Conservation (phyloP, 2,888 invertebrate species). For the Ophion ellenae region DNA sequence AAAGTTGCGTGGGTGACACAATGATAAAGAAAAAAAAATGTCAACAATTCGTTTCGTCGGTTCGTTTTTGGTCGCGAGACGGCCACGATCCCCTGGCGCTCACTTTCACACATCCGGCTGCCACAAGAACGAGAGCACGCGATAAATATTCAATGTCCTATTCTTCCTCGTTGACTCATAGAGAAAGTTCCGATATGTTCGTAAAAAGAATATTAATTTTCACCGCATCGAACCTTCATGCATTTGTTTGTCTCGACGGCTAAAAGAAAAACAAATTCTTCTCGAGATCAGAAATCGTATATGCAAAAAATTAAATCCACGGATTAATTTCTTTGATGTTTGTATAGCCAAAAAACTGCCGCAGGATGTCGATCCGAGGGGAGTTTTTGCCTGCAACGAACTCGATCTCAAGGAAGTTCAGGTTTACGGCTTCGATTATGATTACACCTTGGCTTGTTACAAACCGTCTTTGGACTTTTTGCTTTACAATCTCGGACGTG, state of each 20-base stretch:
- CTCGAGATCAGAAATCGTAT: background rate
- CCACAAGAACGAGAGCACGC: constrained; percentile 30
- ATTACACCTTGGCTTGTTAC: constrained; percentile 98
- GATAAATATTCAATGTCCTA: constrained; percentile 59
- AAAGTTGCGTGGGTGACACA: constrained; percentile 54
- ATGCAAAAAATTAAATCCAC: background rate
- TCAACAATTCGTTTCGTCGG: constrained; percentile 41
- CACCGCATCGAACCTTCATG: background rate
- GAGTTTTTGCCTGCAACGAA: constrained; percentile 98
- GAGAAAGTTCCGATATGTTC: constrained; percentile 55
- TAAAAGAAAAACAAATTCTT: background rate
- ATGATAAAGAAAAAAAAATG: constrained; percentile 41
- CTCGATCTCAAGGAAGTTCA: constrained; percentile 95
- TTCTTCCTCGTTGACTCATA: constrained; percentile 59
- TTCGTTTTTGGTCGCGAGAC: background rate
- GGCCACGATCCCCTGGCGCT: constrained; percentile 26
- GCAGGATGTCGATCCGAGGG: constrained; percentile 92
- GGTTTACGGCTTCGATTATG: constrained; percentile 99
- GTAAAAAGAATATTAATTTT: constrained; percentile 36
- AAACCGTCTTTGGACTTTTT: constrained; percentile 94
- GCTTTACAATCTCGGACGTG: constrained; percentile 95
- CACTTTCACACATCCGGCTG: constrained; percentile 63
- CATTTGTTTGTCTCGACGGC: background rate
- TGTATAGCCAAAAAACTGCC: constrained; percentile 93
- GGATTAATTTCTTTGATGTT: background rate